These are phyloP conservation scores for Corynorhinus townsendii DNA, from an alignment of 2,113 vertebrate genomes.

Conservation along the genomic window DNA sequence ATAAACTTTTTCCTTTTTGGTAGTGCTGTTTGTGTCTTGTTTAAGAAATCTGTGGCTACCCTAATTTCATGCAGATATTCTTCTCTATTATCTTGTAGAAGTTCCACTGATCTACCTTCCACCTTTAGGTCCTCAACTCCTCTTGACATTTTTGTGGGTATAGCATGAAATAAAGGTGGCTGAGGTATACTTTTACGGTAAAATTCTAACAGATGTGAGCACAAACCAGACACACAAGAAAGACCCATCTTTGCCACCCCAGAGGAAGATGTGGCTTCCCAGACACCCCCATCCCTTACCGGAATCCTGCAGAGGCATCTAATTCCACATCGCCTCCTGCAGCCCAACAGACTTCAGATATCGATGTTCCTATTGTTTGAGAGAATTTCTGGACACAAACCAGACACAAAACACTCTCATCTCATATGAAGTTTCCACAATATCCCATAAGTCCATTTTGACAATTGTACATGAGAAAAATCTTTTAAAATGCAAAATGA, in stretches of 20 bases:
- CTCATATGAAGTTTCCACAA: background rate
- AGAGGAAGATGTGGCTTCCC: background rate
- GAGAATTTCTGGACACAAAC: background rate
- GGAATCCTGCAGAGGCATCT: background rate
- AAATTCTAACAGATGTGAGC: background rate
- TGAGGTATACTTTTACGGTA: background rate
- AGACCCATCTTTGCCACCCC: background rate
- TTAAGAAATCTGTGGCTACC: background rate
- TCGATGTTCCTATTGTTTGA: background rate
- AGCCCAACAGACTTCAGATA: background rate
- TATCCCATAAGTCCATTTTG: background rate
- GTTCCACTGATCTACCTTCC: background rate
- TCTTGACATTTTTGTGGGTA: background rate
- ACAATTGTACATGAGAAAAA: background rate
- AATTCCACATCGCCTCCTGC: background rate
- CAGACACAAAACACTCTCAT: background rate
- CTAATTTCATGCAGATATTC: background rate
- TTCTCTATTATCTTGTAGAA: background rate
- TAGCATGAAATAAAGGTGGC: background rate
- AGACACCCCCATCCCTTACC: background rate
- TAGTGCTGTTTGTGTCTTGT: background rate
- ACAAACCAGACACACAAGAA: background rate
- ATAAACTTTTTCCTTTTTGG: background rate
- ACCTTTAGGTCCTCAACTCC: background rate
- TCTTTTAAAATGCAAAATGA: background rate